These are phyloP conservation scores for Eueremaeus valkanovi DNA, from an alignment of 2,888 invertebrate genomes.

Conservation along the genomic window DNA sequence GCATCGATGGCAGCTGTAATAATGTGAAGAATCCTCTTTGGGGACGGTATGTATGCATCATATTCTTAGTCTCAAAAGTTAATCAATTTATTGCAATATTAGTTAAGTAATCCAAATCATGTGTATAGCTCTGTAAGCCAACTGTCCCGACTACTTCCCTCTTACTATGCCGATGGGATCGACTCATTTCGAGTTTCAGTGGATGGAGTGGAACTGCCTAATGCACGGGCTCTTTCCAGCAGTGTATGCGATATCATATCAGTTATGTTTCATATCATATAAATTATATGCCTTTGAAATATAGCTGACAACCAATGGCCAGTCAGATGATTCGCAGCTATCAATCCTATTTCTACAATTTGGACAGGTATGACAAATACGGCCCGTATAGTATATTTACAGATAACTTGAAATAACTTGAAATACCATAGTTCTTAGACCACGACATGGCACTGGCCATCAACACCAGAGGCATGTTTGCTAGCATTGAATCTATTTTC, in stretches of 20 bases:
- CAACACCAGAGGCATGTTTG: slow-evolving; percentile 42
- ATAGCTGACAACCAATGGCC: not conserved
- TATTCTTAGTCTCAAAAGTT: no score
- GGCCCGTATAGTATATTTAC: not conserved
- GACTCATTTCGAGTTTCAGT: slow-evolving; percentile 58
- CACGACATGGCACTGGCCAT: slow-evolving; percentile 93
- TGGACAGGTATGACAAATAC: slow-evolving; percentile 37
- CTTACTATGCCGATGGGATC: slow-evolving; percentile 75
- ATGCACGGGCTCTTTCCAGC: slow-evolving; percentile 78
- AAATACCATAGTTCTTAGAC: slow-evolving; percentile 67
- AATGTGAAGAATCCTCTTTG: slow-evolving; percentile 70
- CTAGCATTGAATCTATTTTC: not conserved
- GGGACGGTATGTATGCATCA: slow-evolving; percentile 56
- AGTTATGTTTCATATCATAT: not conserved
- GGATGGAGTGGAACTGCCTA: slow-evolving; percentile 64
- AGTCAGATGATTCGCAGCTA: not conserved
- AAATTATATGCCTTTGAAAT: not conserved
- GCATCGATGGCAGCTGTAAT: slow-evolving; percentile 84
- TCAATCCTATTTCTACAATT: slow-evolving; percentile 40
- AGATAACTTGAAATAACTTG: not conserved
- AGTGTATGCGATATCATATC: slow-evolving; percentile 59
- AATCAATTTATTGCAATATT: no score
- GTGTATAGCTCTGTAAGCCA: slow-evolving; percentile 66
- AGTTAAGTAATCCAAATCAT: not conserved
- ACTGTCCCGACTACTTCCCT: slow-evolving; percentile 71